Base-by-base conservation (phyloP, 1,140 invertebrate species). In the Macrosteles quadrilineatus region DNA sequence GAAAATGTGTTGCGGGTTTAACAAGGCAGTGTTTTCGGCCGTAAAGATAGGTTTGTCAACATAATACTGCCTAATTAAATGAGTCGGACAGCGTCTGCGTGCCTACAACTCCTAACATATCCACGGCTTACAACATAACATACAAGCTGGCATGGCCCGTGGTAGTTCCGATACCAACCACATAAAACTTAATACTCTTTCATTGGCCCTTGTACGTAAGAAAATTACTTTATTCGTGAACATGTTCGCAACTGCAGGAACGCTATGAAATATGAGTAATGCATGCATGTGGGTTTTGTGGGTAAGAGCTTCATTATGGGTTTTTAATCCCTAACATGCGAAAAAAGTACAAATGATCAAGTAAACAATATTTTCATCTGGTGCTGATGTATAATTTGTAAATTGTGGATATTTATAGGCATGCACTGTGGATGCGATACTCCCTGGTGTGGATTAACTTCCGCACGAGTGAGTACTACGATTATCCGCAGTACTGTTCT, bases 41-140 rank as follows among this genome's bases (percentile, higher is more conserved):
- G 25, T 59, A 59, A 59, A 59, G 55, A 59, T 59, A 59, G 55
- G 55, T 29, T 29, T 59, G 55, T 59, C 55, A 59, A 59, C 55
- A 30, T 59, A 30, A 59, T 59, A 27, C 27, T 11, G 14, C 21
- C 21, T 59, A 59, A 29, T 59, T 59, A 59, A 59, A 29, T 29
- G 55, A 25, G 55, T 59, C 25, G 47, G 47, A 50, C 47, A 50
- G 23, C 9, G 55, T 6, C 55, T 59, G 55, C 55, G 55, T 59
- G 55, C 27, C 27, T 11, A 2, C 21, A 25, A 30, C 23, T 25
- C 23, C 55, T 59, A 59, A 59, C 21, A 25, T 59, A 27, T 11
- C 55, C 55, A 14, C 23, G 12, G 21, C 21, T 14, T 23, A 59
- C 55, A 27, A 25, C 55, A n/a, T 29, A 59, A 27, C 55, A 59